Conservation (phyloP, 2,888 invertebrate genomes). For the Nezara viridula region DNA sequence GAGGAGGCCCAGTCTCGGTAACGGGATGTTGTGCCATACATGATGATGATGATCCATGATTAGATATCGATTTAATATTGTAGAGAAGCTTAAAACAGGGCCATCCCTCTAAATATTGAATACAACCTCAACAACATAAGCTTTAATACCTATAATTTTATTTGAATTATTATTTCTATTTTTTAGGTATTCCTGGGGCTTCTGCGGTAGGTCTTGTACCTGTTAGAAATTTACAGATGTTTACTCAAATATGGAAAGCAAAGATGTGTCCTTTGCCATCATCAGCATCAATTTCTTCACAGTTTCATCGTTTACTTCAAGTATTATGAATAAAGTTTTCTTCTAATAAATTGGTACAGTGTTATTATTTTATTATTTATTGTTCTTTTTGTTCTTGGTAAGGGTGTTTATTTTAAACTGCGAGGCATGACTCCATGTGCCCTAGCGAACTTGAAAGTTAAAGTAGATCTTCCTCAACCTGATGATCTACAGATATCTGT, state of each 20-base stretch:
- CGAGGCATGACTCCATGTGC: slow-evolving; percentile 90
- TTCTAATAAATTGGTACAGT: neutral
- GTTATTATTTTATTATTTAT: neutral
- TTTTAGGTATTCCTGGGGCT: slow-evolving; percentile 83
- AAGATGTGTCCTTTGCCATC: slow-evolving; percentile 74
- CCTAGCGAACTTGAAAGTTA: slow-evolving; percentile 84
- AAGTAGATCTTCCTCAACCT: slow-evolving; percentile 89
- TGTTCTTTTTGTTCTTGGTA: slow-evolving; percentile 66
- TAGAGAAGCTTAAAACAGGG: no score
- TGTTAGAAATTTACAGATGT: slow-evolving; percentile 83
- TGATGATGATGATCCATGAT: no score
- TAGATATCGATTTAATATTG: no score
- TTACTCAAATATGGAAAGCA: slow-evolving; percentile 84
- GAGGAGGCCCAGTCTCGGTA: no score
- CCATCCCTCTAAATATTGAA: no score
- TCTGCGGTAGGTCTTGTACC: slow-evolving; percentile 72
- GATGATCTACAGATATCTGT: slow-evolving; percentile 77
- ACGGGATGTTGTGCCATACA: no score
- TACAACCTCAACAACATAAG: no score
- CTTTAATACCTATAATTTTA: no score
- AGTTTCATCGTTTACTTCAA: slow-evolving; percentile 73
- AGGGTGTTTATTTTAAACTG: slow-evolving; percentile 90
- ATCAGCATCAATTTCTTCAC: slow-evolving; percentile 70
- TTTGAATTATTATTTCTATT: no score
- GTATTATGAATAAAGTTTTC: slow-evolving; percentile 67